These are phyloP conservation scores for Drosophila vallismaia DNA, from an alignment of 2,888 invertebrate species.

Conservation along the genomic window DNA sequence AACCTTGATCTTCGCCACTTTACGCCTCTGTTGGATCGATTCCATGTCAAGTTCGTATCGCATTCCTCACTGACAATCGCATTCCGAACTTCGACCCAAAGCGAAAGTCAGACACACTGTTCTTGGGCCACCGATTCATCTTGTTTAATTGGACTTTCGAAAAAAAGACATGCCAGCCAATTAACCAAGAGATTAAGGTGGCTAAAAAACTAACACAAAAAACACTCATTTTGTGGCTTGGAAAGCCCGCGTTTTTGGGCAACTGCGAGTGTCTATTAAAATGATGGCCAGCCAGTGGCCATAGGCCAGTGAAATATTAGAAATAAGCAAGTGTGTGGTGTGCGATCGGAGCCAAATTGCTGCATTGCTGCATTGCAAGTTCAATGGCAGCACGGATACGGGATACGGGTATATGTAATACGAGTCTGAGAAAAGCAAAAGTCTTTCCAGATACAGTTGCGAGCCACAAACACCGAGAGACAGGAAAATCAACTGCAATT, in stretches of 20 bases:
- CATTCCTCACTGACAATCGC: constrained; percentile 15
- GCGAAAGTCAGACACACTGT: constrained; percentile 37
- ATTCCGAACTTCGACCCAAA: constrained; percentile 1
- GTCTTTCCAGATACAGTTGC: constrained; percentile 55
- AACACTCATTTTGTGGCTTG: constrained; percentile 4
- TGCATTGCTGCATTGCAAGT: constrained; percentile 67
- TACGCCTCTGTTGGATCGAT: constrained; percentile 43
- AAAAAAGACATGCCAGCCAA: constrained; percentile 57
- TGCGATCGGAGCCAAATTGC: constrained; percentile 53
- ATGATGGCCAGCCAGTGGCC: constrained; percentile 3
- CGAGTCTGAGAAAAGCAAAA: constrained; percentile 62
- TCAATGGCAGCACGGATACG: constrained; percentile 73
- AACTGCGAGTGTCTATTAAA: constrained; percentile 42
- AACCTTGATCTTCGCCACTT: constrained; percentile 69
- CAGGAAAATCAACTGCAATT: constrained; percentile 77
- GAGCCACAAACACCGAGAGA: constrained; percentile 50
- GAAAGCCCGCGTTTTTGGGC: constrained; percentile 29
- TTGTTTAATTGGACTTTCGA: constrained; percentile 73
- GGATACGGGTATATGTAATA: constrained; percentile 63
- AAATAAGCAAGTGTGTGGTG: constrained; percentile 20
- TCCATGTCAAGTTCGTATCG: constrained; percentile 69
- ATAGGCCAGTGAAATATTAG: constrained; percentile 15
- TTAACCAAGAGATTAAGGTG: constrained; percentile 55
- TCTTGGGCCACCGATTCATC: constrained; percentile 41
- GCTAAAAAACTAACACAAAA: constrained; percentile 38